These are phyloP conservation scores for Lithobates pipiens DNA, from an alignment of 2,797 vertebrate genomes.

Conservation along the genomic window DNA sequence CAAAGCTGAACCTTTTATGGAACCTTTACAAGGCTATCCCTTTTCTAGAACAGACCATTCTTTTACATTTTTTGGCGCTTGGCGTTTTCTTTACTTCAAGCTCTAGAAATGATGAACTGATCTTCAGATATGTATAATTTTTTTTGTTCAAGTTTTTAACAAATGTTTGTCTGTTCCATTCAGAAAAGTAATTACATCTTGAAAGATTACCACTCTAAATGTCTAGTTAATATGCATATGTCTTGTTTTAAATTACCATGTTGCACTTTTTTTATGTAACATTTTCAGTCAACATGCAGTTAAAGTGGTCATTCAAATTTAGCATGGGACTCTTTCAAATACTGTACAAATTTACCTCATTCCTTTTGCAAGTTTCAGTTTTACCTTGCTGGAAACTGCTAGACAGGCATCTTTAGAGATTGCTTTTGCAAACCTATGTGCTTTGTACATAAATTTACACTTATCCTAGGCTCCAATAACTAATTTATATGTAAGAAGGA, in stretches of 20 bases:
- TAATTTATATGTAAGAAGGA: slow-evolving; percentile 32
- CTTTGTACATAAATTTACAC: slow-evolving; percentile 9
- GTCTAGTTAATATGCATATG: not conserved
- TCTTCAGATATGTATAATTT: not conserved
- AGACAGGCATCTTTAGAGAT: slow-evolving; percentile 11
- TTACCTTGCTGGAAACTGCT: slow-evolving; percentile 31
- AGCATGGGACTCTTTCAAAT: slow-evolving; percentile 38
- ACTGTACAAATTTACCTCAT: slow-evolving; percentile 58
- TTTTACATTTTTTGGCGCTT: not conserved
- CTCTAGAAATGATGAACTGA: not conserved
- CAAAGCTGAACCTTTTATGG: no score
- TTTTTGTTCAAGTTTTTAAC: not conserved
- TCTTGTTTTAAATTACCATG: slow-evolving; percentile 18
- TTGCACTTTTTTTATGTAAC: slow-evolving; percentile 55
- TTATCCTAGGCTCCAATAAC: slow-evolving; percentile 11
- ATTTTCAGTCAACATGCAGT: slow-evolving; percentile 22
- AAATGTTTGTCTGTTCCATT: not conserved
- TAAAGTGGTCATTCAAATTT: slow-evolving; percentile 37
- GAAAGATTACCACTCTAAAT: not conserved
- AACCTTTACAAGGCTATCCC: not conserved
- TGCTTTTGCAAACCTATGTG: not conserved
- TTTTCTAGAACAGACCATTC: not conserved
- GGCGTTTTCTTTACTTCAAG: not conserved
- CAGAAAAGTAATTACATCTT: not conserved
- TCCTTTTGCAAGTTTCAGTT: slow-evolving; percentile 37